These are phyloP conservation scores for Chloropsis hardwickii DNA, from an alignment of 2,113 vertebrate genomes.

Conservation along the genomic window DNA sequence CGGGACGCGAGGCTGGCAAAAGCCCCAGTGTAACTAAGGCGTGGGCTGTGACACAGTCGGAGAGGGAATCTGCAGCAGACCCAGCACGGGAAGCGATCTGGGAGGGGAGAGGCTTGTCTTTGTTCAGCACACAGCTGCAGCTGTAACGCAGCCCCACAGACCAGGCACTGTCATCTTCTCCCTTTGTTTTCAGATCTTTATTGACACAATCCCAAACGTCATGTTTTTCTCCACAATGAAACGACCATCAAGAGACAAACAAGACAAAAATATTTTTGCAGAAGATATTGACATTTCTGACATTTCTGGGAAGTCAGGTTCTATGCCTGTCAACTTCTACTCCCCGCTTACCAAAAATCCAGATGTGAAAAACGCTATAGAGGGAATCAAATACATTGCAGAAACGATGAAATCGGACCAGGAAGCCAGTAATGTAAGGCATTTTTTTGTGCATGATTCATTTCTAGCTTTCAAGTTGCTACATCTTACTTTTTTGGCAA, in stretches of 20 bases:
- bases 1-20: not conserved
- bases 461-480: not conserved
- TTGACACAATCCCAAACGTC: slow-evolving; percentile 93
- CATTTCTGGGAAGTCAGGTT: slow-evolving; percentile 90
- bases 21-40: not conserved
- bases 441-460: not conserved
- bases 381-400: slow-evolving; percentile 96
- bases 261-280: slow-evolving; percentile 81
- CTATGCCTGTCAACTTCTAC: slow-evolving; percentile 84
- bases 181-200: slow-evolving; percentile 85
- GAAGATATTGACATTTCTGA: slow-evolving; percentile 96
- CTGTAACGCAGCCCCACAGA: not conserved
- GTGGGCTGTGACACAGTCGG: not conserved
- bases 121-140: not conserved
- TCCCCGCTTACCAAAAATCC: slow-evolving; percentile 90
- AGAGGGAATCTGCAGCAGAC: not conserved
- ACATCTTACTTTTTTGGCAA: not conserved
- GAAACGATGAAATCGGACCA: slow-evolving; percentile 96
- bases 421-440: slow-evolving; percentile 91
- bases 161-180: not conserved
- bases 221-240: slow-evolving; percentile 99
- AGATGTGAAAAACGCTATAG: slow-evolving; percentile 93
- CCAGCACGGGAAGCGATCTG: not conserved
- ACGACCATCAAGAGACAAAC: slow-evolving; percentile 87
- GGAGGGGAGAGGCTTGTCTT: not conserved